A percentile compares a stretch with the other conserved stretches of the same genome.
These are phyloP conservation scores for Engystomops pustulosus DNA, from an alignment of 2,113 vertebrate genomes.

Conservation along the genomic window DNA sequence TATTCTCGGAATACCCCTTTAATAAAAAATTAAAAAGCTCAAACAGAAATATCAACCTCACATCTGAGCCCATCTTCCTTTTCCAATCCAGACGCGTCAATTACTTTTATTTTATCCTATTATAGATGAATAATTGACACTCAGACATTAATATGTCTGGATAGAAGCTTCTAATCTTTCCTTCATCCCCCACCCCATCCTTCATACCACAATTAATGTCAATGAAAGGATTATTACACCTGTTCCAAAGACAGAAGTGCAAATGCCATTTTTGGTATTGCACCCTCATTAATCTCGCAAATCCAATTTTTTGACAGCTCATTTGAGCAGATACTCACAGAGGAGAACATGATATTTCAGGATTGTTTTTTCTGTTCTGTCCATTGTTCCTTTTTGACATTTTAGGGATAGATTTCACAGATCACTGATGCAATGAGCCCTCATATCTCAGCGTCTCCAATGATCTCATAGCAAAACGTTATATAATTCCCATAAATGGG, in stretches of 20 bases:
- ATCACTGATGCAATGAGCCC: not conserved
- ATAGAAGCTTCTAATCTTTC: conserved; percentile 16
- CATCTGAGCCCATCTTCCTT: not conserved
- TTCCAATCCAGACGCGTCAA: not conserved
- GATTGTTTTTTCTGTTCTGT: not conserved
- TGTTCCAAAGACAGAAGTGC: not conserved
- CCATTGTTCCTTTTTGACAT: not conserved
- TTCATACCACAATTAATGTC: conserved; percentile 41
- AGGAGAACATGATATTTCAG: not conserved
- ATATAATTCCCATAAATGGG: too few species aligned
- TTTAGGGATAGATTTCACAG: not conserved
- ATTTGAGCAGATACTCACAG: not conserved
- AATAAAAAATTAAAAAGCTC: too few species aligned
- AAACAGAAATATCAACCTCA: not conserved
- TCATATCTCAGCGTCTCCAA: not conserved
- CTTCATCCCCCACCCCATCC: not conserved
- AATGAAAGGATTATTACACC: conserved; percentile 8
- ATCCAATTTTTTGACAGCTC: conserved; percentile 34
- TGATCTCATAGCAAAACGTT: not conserved
- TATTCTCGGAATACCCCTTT: too few species aligned
- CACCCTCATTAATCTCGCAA: conserved; percentile 20
- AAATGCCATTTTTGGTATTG: not conserved
- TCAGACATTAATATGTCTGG: not conserved
- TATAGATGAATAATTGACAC: conserved; percentile 25
- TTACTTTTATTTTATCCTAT: conserved; percentile 17